Conservation (phyloP, 2,113 vertebrate species). For the Antigone vipio region DNA sequence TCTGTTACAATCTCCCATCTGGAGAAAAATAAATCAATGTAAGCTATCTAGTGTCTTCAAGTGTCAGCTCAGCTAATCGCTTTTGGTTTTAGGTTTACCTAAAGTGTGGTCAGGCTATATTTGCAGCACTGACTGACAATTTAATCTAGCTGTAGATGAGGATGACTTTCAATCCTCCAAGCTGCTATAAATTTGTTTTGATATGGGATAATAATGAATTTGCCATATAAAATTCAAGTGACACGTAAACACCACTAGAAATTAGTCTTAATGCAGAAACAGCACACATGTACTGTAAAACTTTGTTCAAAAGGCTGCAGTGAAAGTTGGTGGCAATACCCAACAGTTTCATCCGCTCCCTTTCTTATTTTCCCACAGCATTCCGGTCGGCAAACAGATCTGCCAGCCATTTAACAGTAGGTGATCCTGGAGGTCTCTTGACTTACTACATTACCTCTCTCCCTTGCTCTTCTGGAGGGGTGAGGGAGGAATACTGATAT, state of each 20-base stretch:
- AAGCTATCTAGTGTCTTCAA: neutral
- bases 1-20: neutral
- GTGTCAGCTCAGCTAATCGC: neutral
- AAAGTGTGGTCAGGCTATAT: neutral
- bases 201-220: neutral
- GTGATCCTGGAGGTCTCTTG: neutral
- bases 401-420: neutral
- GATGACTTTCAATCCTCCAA: neutral
- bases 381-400: neutral
- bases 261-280: neutral
- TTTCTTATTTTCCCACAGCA: neutral
- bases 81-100: neutral
- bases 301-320: neutral
- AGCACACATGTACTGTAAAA: neutral
- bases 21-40: neutral
- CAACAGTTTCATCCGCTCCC: fast-evolving
- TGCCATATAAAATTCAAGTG: neutral
- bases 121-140: neutral
- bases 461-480: neutral
- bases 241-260: neutral
- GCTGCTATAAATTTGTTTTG: neutral
- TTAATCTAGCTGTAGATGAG: neutral
- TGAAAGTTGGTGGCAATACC: neutral
- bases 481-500: neutral
- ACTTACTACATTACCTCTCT: neutral